phyloP scores from a whole-genome alignment of 2,113 vertebrate species.

The Calyptomena viridis region DNA sequence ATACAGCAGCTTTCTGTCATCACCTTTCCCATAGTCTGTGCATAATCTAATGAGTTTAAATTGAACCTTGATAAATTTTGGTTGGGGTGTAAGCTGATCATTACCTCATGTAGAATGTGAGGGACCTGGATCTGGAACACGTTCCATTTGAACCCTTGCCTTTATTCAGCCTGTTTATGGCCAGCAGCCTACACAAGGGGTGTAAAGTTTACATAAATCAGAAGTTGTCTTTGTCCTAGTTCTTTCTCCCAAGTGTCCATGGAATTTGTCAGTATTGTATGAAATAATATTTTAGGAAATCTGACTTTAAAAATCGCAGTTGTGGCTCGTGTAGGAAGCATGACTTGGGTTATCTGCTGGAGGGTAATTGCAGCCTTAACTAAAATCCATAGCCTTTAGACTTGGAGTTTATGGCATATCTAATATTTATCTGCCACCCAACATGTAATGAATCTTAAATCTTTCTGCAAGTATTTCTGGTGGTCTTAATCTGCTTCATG shows the following conservation, averaged over 20 bases:
- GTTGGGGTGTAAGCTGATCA: not conserved
- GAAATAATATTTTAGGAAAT: not conserved
- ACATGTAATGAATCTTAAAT: not conserved
- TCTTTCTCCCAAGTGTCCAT: not conserved
- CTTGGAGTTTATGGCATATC: not conserved
- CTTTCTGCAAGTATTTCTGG: slow-evolving; percentile 20
- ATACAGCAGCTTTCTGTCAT: not conserved
- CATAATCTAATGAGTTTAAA: not conserved
- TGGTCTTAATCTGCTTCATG: slow-evolving; percentile 16
- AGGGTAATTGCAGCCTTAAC: not conserved
- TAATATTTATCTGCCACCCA: slow-evolving; percentile 4
- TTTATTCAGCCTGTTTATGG: not conserved
- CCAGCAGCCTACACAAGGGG: not conserved
- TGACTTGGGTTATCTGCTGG: not conserved
- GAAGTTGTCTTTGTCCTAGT: not conserved
- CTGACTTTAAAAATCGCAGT: not conserved
- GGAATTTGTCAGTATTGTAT: not conserved
- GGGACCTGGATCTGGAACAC: not conserved
- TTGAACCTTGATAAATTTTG: not conserved
- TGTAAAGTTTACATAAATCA: not conserved
- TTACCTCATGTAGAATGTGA: not conserved
- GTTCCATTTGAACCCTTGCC: fast-evolving
- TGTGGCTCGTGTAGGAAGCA: not conserved
- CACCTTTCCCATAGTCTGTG: not conserved
- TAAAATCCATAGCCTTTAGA: not conserved